Percentiles rank a stretch among this genome's conserved stretches.
Conservation (phyloP, 2,888 invertebrate species). For the Euproctis similis region DNA sequence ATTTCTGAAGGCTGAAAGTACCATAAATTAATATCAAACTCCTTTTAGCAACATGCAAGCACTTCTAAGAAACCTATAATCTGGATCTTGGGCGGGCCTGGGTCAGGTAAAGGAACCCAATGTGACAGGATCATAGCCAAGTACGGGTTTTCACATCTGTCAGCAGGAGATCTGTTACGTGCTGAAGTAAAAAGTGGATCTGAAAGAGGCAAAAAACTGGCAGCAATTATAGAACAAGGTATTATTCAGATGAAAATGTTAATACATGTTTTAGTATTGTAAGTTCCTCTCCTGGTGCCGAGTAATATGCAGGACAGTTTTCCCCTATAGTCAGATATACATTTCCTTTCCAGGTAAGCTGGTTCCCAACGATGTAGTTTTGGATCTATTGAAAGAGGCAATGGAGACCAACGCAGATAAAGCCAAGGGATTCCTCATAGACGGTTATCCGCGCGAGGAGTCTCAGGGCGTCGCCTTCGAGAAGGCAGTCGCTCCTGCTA, state of each 20-base stretch:
- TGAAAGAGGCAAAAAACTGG: conserved; percentile 86
- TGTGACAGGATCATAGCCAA: conserved; percentile 93
- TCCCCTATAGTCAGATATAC: too few species aligned
- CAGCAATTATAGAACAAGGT: conserved; percentile 92
- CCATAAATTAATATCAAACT: conserved; percentile 5
- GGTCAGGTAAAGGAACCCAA: conserved; percentile 97
- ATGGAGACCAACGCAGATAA: conserved; percentile 77
- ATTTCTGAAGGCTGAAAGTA: too few species aligned
- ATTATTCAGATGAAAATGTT: too few species aligned
- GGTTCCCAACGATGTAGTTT: conserved; percentile 90
- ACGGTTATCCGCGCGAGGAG: conserved; percentile 92
- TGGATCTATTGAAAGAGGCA: conserved; percentile 87
- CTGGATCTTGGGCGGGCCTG: conserved; percentile 95
- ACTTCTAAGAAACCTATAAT: conserved; percentile 83
- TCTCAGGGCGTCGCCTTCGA: conserved; percentile 90
- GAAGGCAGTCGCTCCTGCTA: conserved; percentile 77
- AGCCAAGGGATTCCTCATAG: conserved; percentile 91
- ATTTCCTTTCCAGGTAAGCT: conserved; percentile 77
- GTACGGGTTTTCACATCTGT: conserved; percentile 96
- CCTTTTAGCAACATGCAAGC: conserved; percentile 50
- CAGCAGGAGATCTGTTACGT: conserved; percentile 93
- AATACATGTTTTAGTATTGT: too few species aligned
- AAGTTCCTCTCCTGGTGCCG: too few species aligned
- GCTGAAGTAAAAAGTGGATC: conserved; percentile 93
- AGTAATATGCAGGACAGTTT: too few species aligned